Evolutionary conservation across 2,888 invertebrate species (phyloP), one percentile per base, ranked within the genome.

Genomic region (Cynaeus angustus): DNA sequence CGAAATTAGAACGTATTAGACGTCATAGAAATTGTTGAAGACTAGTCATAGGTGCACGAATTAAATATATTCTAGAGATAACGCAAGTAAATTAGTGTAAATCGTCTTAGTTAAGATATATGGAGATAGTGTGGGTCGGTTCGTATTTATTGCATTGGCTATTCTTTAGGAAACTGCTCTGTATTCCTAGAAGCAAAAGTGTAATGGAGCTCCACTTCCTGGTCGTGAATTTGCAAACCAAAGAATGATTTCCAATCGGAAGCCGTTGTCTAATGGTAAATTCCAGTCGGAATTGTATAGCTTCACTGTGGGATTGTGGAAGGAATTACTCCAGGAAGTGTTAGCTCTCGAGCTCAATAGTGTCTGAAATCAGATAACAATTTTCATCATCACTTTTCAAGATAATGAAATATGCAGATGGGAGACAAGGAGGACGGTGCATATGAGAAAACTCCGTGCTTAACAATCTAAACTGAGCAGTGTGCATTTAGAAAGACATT

Each of bases 311-410:
- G 21, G 21, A 21, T 21, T 21, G 1, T 21, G 21, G 21, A 21
- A 21, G 21, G 21, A 21, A 21, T 21, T 21, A 4, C 4, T 21
- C 21, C 2, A 4, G 21, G 4, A 21, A 21, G 21, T 4, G 21
- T 21, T 21, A 21, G 21, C 2, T 21, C 21, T 21, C 33, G 33
- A n/a, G n/a, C 7, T 33, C 33, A n/a, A 33, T 33, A 33, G 33
- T 33, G n/a, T 33, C 7, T 33, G n/a, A 33, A 33, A 33, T 33
- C 33, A 33, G 33, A 33, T 33, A 33, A 33, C 33, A 33, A 33
- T 33, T 33, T 33, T 33, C 33, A 33, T 33, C 33, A 33, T 7
- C 33, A 33, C 33, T 33, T 21, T n/a, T 21, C 2, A 21, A 21
- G 21, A 21, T 21, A 21, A 21, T 21, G 21, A 21, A 21, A 21